Evolutionary conservation across 2,797 vertebrate species (phyloP).

Genomic region (Tarsius wallacei): DNA sequence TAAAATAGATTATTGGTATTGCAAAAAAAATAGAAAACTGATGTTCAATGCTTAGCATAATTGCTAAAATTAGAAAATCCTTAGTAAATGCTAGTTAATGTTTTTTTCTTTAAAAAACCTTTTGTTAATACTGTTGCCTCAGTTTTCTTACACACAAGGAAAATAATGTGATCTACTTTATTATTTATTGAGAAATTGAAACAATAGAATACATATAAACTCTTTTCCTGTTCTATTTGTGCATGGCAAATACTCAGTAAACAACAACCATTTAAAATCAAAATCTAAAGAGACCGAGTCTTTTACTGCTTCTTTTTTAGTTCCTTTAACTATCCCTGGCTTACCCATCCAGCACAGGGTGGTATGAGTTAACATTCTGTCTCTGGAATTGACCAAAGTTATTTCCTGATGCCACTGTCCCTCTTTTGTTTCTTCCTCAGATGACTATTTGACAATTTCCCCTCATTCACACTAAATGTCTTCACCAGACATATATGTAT

Average conservation of each 20-base stretch:
- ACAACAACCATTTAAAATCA: background rate
- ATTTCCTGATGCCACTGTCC: accelerated
- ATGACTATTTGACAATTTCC: background rate
- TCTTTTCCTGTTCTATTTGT: background rate
- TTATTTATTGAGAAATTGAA: background rate
- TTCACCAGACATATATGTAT: background rate
- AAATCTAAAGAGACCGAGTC: background rate
- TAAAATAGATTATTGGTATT: too few relatives aligned
- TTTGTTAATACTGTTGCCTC: background rate
- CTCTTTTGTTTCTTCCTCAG: background rate
- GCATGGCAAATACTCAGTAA: background rate
- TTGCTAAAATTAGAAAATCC: background rate
- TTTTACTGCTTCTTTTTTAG: background rate
- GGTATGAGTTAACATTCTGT: background rate
- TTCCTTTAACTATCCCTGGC: background rate
- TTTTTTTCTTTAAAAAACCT: background rate
- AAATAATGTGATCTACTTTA: background rate
- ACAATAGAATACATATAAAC: background rate
- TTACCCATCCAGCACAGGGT: background rate
- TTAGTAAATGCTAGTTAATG: background rate
- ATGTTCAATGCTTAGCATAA: background rate
- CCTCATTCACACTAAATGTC: background rate
- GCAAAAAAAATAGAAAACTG: background rate
- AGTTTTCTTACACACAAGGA: background rate
- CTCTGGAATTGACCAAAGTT: background rate